Percentiles rank a stretch among this genome's conserved stretches.
These are phyloP conservation scores for Verasper variegatus DNA, from an alignment of 2,113 vertebrate genomes.

Conservation along the genomic window DNA sequence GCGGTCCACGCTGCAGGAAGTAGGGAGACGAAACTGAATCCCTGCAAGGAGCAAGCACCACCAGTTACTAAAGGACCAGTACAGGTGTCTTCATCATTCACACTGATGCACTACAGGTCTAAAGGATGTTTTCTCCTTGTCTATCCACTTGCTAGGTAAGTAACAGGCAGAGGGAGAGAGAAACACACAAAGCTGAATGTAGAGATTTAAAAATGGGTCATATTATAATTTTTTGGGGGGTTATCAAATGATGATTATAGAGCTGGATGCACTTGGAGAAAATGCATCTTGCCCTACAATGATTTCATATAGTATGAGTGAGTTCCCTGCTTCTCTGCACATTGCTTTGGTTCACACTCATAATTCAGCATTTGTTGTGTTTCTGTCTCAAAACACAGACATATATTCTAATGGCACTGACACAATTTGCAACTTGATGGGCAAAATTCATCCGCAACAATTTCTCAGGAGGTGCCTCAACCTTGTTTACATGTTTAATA, in stretches of 20 bases:
- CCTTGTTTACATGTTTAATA: neutral
- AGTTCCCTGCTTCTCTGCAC: neutral
- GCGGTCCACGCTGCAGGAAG: constrained; percentile 83
- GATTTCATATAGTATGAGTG: too few relatives aligned
- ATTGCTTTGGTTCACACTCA: neutral
- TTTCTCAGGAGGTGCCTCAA: constrained; percentile 2
- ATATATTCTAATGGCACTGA: constrained; percentile 2
- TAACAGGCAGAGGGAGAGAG: constrained; percentile 33
- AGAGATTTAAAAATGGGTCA: constrained; percentile 1
- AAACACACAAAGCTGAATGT: constrained; percentile 56
- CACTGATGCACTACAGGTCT: constrained; percentile 18
- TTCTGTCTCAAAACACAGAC: constrained; percentile 59
- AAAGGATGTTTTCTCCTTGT: neutral
- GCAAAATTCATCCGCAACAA: constrained; percentile 35
- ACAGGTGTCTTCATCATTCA: constrained; percentile 29
- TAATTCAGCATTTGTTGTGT: constrained; percentile 57
- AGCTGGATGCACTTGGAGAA: neutral
- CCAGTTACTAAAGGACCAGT: constrained; percentile 60
- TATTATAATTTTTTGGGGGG: neutral
- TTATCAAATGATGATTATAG: neutral
- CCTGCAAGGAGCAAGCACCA: constrained; percentile 78
- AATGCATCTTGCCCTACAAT: neutral
- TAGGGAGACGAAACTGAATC: constrained; percentile 87
- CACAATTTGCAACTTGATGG: constrained; percentile 25
- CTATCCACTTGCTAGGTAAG: constrained; percentile 3